Base-by-base conservation (phyloP, 2,888 invertebrate genomes). In the Dorcus hopei region DNA sequence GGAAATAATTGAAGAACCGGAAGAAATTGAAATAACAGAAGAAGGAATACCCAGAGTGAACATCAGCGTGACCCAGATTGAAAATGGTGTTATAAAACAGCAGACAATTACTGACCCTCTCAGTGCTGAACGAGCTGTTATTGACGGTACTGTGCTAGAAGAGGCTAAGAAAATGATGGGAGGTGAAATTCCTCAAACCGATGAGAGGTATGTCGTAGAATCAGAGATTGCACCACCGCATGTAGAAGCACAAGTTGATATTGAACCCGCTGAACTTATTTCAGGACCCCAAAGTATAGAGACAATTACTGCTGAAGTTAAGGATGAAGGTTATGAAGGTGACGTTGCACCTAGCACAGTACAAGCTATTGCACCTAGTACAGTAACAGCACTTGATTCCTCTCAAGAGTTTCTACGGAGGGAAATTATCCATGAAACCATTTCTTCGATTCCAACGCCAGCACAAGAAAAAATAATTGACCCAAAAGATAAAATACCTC, bases 1-100 rank as follows among this genome's bases (percentile, higher is more conserved):
- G 77, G 93, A 93, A 79, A 79, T 93, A 0, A 82, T 93, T 45
- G 93, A 93, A 71, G 93, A 93, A 75, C 93, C 93, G 0, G 93
- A 90, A 70, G 87, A 87, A 74, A 80, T 89, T 3, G 89, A 90
- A 77, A 81, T 88, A 8, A 83, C 83, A 38, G 88, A 88, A 72
- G 87, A 91, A 76, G 85, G 86, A 67, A 85, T 89, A 66, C 89
- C 89, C 0, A 81, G 86, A 66, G 86, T 89, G 11, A 87, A 86
- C 58, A 88, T 89, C 42, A 88, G 85, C 69, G 85, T 87, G 14
- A 76, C 85, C 0, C 81, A 81, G 70, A 85, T 82, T 42, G 81
- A 83, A 67, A 81, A 83, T 54, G 83, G 80, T 9, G 77, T 79
- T 61, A 76, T 80, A 47, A 75, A 77, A 63, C 77, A 75, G 52